Conservation (phyloP, 2,113 vertebrate species). For the Crotalus horridus region DNA sequence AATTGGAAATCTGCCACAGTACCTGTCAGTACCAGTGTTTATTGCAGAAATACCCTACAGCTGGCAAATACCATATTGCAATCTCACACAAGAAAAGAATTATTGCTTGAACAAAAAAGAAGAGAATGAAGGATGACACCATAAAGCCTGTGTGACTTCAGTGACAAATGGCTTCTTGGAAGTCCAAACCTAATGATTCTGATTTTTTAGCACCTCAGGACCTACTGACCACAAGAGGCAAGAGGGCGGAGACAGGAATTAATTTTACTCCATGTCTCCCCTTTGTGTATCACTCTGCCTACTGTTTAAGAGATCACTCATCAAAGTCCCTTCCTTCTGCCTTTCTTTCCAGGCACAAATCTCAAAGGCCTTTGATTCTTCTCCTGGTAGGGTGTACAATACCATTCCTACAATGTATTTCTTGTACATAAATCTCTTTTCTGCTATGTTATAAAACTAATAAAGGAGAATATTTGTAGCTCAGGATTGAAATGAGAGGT, state of each 20-base stretch:
- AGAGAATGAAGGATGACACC: constrained; percentile 25
- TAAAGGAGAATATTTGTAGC: background rate
- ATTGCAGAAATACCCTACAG: constrained; percentile 69
- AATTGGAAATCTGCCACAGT: constrained; percentile 64
- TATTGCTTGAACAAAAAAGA: constrained; percentile 46
- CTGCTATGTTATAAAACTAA: background rate
- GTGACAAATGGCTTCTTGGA: constrained; percentile 47
- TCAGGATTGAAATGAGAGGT: background rate
- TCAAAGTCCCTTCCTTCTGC: background rate
- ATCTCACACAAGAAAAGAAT: constrained; percentile 42
- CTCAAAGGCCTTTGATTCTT: background rate
- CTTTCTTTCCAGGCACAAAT: background rate
- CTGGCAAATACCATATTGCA: constrained; percentile 58
- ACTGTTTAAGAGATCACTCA: background rate
- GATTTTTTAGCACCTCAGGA: background rate
- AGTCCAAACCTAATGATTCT: background rate
- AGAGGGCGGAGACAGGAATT: background rate
- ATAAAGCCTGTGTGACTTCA: constrained; percentile 22
- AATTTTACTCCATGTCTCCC: too few species aligned
- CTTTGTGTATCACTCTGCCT: background rate
- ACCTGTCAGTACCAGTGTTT: constrained; percentile 67
- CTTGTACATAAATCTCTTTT: background rate
- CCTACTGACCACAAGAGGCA: background rate
- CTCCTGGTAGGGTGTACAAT: background rate
- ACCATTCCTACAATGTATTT: background rate